Base-by-base conservation (phyloP, 2,797 vertebrate species). In the Moxostoma hubbsi region DNA sequence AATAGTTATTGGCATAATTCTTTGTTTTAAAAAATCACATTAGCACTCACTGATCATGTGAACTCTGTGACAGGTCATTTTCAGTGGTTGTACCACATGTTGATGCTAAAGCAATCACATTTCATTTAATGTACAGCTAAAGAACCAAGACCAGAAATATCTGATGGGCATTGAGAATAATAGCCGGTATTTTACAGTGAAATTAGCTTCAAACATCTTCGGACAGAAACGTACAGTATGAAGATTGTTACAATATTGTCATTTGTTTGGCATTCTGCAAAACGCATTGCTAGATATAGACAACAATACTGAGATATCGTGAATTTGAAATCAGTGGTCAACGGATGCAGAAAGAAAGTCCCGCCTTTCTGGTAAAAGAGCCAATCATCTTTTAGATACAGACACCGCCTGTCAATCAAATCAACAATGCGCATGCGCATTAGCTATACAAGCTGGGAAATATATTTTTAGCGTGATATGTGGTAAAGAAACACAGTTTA, bases 121-220 rank as follows among this genome's bases (percentile, higher is more conserved):
- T 64, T 64, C 46, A 64, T 18, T 64, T 9, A 64, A 54, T 75
- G 36, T 16, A 64, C 51, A 75, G 53, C 5, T 11, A 45, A 53
- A 15, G 13, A 46, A 16, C 9, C 47, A 53, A 10, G 66, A 54
- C 12, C 15, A 9, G 36, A 61, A n/a, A 61, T 58, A 50, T 50
- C 18, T 53, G 49, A 53, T 13, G 65, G 65, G 24, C 67, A 54
- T 15, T 6, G 54, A 24, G 1, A 4, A 16, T 70, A 24, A 24
- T 24, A 24, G 1, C 24, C 24, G 0, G 24, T 24, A 24, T 24
- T 2, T 24, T 24, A 24, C 24, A 24, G 2, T 24, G 24, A 24
- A 24, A 24, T 24, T 24, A 24, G 24, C 24, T 24, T 3, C 24
- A 24, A 24, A 24, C 24, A 24, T 24, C 24, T 24, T 24, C 24